A percentile compares a stretch with the other conserved stretches of the same genome.
Conservation (phyloP, 1,140 invertebrate species). For the Diplogasteroides magnus region DNA sequence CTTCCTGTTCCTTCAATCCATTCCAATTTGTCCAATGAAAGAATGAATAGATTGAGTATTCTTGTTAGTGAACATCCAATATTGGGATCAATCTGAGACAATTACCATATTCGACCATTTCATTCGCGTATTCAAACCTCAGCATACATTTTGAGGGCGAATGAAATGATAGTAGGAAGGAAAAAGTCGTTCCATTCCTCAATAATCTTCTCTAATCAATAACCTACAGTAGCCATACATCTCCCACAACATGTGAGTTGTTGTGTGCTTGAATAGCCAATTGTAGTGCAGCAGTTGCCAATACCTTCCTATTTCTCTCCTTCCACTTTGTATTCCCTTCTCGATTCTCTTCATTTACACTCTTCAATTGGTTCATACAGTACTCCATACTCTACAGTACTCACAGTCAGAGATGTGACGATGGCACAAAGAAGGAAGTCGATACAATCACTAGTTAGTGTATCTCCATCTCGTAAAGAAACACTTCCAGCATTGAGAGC, state of each 20-base stretch:
- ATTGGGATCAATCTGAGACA: background rate
- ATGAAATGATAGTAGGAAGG: background rate
- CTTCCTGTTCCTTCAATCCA: background rate
- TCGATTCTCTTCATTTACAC: background rate
- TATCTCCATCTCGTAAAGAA: no score
- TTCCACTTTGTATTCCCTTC: background rate
- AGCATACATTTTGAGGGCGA: background rate
- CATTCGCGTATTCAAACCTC: background rate
- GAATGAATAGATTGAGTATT: background rate
- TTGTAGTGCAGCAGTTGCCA: background rate
- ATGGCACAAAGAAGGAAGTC: background rate
- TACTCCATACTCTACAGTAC: no score
- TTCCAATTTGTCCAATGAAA: background rate
- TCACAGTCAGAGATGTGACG: background rate
- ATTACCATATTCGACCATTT: no score
- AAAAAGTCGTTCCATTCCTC: background rate
- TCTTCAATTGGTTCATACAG: background rate
- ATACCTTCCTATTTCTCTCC: background rate
- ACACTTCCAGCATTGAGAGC: background rate
- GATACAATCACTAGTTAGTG: background rate
- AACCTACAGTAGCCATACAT: background rate
- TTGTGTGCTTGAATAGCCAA: background rate
- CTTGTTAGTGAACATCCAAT: background rate
- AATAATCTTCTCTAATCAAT: background rate
- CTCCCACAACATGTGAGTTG: background rate